Evolutionary conservation across 2,113 vertebrate species (phyloP), one percentile per base, ranked within the genome.

Genomic region (Corydoras sp.): DNA sequence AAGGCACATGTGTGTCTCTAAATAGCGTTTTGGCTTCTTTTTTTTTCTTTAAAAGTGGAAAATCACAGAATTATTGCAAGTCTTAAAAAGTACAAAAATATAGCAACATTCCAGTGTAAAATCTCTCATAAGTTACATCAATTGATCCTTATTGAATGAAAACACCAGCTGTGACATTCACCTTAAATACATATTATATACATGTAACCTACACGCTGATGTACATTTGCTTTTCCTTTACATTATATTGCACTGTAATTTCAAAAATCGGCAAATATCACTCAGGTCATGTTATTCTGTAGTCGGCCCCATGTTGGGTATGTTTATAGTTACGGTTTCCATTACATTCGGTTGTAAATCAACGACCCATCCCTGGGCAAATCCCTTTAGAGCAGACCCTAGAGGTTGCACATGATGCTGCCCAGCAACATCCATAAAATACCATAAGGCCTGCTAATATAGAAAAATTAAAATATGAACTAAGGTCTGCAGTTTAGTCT

Each of bases 81-180:
- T 4, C 4, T 60, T 59, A 43, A 43, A 32, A 56, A 56, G 50
- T 74, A 74, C 32, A 74, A 74, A 74, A 74, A 72, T 65, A 65
- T 53, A 70, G 30, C 48, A 7, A 60, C 30, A 53, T 51, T 53
- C 48, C 5, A 68, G 49, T 53, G 29, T 55, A 62, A 56, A 73
- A 67, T 6, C 12, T 67, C 63, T 72, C 48, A 58, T 68, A 72
- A 67, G 1, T 66, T 61, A 60, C 10, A 29, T 3, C 14, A 53
- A 30, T 24, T 59, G 8, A 61, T 14, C 12, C 59, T 32, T n/a
- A 58, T 18, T 15, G 54, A n/a, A 10, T 69, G 24, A 54, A 65
- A 60, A 72, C 13, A 66, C 32, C 43, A 58, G 43, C 29, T 53
- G 2, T 67, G 53, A 73, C 55, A 50, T 10, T 9, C 13, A 56